Conservation (phyloP, 2,113 vertebrate genomes). For the Dolichotis patagonum region DNA sequence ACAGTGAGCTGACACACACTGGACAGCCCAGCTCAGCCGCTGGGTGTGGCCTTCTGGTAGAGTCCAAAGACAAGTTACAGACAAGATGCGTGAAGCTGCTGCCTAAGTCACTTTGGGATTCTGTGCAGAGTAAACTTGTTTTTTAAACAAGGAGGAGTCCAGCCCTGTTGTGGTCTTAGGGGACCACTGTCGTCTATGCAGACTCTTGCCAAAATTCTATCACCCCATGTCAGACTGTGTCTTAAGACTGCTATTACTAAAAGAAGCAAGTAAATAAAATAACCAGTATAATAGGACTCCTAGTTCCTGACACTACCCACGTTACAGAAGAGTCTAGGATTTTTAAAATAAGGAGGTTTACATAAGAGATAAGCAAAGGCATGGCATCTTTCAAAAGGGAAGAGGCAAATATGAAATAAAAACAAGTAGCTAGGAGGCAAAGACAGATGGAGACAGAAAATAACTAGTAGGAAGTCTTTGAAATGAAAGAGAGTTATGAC, state of each 20-base stretch:
- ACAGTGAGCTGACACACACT: background rate
- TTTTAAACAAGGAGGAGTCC: background rate
- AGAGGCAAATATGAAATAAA: background rate
- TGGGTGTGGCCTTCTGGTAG: background rate
- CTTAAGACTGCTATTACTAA: background rate
- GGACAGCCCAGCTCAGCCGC: no score
- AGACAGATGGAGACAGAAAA: background rate
- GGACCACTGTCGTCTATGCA: background rate
- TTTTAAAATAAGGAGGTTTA: background rate
- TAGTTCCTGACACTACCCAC: background rate
- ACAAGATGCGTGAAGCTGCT: background rate
- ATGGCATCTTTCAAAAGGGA: background rate
- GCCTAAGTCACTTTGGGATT: no score
- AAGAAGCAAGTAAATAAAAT: background rate
- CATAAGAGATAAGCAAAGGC: background rate
- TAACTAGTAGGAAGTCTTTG: background rate
- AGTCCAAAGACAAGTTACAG: background rate
- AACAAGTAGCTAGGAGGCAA: background rate
- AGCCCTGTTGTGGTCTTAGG: background rate
- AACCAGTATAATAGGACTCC: background rate
- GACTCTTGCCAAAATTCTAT: background rate
- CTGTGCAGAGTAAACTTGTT: background rate
- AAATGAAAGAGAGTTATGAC: constrained; percentile 8
- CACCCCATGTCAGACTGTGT: background rate
- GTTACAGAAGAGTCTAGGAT: background rate